Percentiles rank a stretch among this genome's conserved stretches.
Conservation (phyloP, 2,888 invertebrate genomes). For the Calliphora vomitoria region DNA sequence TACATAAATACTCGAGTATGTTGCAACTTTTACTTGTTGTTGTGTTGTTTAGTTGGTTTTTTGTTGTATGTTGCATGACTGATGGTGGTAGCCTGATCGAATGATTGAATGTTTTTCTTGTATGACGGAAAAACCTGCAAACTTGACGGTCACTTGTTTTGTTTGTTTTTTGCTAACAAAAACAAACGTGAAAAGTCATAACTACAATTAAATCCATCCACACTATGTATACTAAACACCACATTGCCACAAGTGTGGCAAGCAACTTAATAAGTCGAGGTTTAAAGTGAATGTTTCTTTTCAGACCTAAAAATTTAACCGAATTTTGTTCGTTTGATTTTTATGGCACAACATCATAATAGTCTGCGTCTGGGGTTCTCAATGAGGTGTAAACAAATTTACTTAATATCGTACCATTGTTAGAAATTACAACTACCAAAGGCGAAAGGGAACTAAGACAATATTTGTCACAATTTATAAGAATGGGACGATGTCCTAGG, state of each 20-base stretch:
- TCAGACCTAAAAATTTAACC: slow-evolving; percentile 45
- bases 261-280: slow-evolving; percentile 47
- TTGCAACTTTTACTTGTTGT: slow-evolving; percentile 62
- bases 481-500: no score
- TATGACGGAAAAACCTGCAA: slow-evolving; percentile 54
- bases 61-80: slow-evolving; percentile 14
- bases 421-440: no score
- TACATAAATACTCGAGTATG: slow-evolving; percentile 10
- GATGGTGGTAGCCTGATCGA: no score
- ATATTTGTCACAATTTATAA: no score
- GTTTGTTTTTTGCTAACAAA: slow-evolving; percentile 13
- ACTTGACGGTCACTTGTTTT: slow-evolving; percentile 65
- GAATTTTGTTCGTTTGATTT: neutral
- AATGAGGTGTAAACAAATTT: neutral
- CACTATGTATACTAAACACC: neutral
- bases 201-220: slow-evolving; percentile 14
- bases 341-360: neutral
- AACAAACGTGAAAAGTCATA: slow-evolving; percentile 37
- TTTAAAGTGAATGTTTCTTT: slow-evolving; percentile 58
- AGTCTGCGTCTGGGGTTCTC: slow-evolving; percentile 15
- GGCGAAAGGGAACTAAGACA: no score
- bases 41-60: slow-evolving; percentile 17
- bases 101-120: slow-evolving; percentile 46
- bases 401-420: no score
- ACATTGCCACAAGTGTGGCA: slow-evolving; percentile 37